A percentile compares a stretch with the other conserved stretches of the same genome.
Evolutionary conservation across 2,888 invertebrate genomes (phyloP).

Genomic region (Lypha dubia): DNA sequence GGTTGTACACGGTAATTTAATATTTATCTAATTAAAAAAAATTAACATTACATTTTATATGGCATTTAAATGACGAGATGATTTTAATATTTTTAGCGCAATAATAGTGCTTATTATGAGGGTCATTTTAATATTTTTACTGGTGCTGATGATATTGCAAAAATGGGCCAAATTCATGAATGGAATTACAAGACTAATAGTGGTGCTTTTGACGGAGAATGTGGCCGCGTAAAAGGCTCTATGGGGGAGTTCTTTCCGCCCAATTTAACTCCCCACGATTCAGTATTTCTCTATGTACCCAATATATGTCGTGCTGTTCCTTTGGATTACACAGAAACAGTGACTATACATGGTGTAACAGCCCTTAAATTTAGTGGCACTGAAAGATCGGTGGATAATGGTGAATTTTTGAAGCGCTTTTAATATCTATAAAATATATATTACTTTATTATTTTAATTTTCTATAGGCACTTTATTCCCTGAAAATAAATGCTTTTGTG

Average conservation of each 20-base stretch:
- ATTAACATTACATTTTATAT: too few relatives aligned
- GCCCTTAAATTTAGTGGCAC: conserved; percentile 89
- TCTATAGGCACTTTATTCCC: conserved; percentile 85
- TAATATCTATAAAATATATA: too few relatives aligned
- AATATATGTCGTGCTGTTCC: conserved; percentile 90
- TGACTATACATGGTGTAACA: conserved; percentile 85
- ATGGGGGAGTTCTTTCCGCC: conserved; percentile 92
- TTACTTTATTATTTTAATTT: neutral
- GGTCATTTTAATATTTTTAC: conserved; percentile 91
- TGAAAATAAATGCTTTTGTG: conserved; percentile 88
- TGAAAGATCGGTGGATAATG: conserved; percentile 87
- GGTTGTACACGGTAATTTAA: conserved; percentile 88
- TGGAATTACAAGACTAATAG: conserved; percentile 89
- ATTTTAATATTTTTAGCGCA: conserved; percentile 86
- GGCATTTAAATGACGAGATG: neutral
- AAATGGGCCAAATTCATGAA: conserved; percentile 87
- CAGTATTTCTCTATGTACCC: conserved; percentile 88
- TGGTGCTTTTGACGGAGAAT: conserved; percentile 84
- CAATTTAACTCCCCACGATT: conserved; percentile 85
- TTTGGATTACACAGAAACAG: conserved; percentile 86
- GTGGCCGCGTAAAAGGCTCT: conserved; percentile 88
- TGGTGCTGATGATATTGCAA: conserved; percentile 85
- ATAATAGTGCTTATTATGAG: conserved; percentile 89
- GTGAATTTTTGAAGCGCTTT: conserved; percentile 80
- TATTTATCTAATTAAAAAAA: neutral